Evolutionary conservation across 2,888 invertebrate genomes (phyloP).

Genomic region (Ophraella communa): DNA sequence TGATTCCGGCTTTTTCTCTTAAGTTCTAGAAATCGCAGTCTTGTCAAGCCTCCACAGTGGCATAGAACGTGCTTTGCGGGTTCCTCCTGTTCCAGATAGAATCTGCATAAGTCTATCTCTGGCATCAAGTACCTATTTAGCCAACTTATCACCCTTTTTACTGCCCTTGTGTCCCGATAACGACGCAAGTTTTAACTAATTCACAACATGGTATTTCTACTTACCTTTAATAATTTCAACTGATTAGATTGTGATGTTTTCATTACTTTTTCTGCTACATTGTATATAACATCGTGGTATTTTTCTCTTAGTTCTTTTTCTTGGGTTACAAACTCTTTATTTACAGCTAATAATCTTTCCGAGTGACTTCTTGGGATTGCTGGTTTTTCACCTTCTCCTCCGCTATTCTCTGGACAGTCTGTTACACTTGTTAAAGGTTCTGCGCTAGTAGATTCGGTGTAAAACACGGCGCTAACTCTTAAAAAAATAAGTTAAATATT

Average conservation of each 20-base stretch:
- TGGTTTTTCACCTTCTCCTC: conserved; percentile 60
- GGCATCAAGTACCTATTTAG: no score
- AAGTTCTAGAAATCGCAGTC: no score
- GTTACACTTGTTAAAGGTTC: conserved; percentile 57
- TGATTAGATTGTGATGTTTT: conserved; percentile 80
- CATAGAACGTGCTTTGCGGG: no score
- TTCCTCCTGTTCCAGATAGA: no score
- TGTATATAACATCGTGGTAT: conserved; percentile 81
- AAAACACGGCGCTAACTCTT: conserved; percentile 57
- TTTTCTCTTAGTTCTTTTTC: conserved; percentile 82
- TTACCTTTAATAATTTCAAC: conserved; percentile 75
- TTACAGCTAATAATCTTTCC: conserved; percentile 68
- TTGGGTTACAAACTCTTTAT: conserved; percentile 72
- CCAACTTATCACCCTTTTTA: no score
- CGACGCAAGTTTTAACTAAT: no score
- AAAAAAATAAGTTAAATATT: conserved; percentile 34
- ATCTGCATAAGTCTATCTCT: no score
- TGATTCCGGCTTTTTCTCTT: no score
- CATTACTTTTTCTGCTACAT: conserved; percentile 81
- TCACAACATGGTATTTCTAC: no score
- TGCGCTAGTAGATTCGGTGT: conserved; percentile 58
- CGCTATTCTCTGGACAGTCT: conserved; percentile 58
- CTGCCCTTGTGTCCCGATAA: no score
- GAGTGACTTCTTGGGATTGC: conserved; percentile 69
- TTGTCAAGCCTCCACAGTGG: no score